Conservation (phyloP, 2,888 invertebrate species). For the Diadegma fenestrale region DNA sequence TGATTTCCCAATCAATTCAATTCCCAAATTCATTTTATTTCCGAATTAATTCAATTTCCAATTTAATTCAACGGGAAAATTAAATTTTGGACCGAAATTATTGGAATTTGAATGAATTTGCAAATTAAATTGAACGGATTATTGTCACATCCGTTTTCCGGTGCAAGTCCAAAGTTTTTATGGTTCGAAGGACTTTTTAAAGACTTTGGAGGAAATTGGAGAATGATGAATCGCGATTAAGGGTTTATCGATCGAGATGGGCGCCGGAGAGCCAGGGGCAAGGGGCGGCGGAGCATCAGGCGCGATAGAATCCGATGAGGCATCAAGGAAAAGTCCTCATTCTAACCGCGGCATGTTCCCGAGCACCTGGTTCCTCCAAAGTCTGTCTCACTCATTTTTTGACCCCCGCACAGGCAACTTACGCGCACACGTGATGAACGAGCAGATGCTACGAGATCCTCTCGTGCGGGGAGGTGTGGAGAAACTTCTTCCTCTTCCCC, state of each 20-base stretch:
- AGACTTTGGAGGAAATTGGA: background rate
- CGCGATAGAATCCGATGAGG: slow-evolving; percentile 2
- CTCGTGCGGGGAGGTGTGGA: slow-evolving; percentile 8
- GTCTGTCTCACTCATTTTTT: slow-evolving; percentile 39
- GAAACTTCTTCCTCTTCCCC: slow-evolving; percentile 16
- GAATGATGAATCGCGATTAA: slow-evolving; percentile 28
- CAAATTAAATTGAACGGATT: no score
- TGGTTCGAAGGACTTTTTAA: no score
- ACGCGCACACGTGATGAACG: slow-evolving; percentile 35
- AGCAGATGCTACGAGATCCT: slow-evolving; percentile 41
- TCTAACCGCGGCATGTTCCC: slow-evolving; percentile 60
- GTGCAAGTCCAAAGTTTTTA: no score
- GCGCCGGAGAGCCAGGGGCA: background rate
- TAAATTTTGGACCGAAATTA: no score
- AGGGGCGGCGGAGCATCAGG: background rate
- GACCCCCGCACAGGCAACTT: slow-evolving; percentile 61
- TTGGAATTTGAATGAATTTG: no score
- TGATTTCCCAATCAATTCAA: no score
- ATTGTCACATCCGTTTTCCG: no score
- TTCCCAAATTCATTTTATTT: no score
- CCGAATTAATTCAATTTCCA: no score
- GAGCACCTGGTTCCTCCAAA: slow-evolving; percentile 57
- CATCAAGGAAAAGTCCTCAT: slow-evolving; percentile 61
- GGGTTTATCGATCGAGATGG: slow-evolving; percentile 28
- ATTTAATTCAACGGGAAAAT: no score